Base-by-base conservation (phyloP, 1,140 invertebrate species). In the Galleria mellonella region DNA sequence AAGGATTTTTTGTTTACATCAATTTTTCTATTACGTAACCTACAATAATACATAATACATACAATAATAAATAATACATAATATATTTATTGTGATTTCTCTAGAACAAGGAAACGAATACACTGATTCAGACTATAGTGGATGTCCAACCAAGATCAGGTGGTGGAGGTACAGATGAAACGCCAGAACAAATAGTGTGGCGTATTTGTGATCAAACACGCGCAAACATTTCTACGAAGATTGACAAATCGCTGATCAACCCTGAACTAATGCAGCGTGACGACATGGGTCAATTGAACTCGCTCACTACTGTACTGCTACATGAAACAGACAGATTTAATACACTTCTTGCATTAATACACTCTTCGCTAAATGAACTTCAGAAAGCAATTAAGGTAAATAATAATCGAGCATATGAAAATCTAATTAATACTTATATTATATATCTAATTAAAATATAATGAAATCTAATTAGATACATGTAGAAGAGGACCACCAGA, bases 241-340 rank as follows among this genome's bases (percentile, higher is more conserved):
- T 83, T 0, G 73, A 81, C 43, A 61, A 51, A 11, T 41, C 43
- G 4, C 52, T 47, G 7, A 61, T 76, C 1, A 44, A 89, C 88
- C 46, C 74, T 2, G 51, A 79, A 36, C 32, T 68, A 48, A 62
- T 76, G 85, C 44, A 63, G 51, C 61, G 75, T 31, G 43, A 88
- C 67, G 69, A 84, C 54, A 51, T 75, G 78, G 48, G 84, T 32
- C 89, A 94, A 52, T 66, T 94, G 36, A 91, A 92, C 32, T 95
- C 95, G 0, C 71, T 96, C 9, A 94, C 94, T 0, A 96, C 94
- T 1, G 94, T 97, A 6, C 83, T 97, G 23, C 72, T 92, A 13
- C 95, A 97, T 78, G 95, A 97, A 86, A 90, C 94, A 0, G 94
- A 96, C 55, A 86, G 94, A 47, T 97, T 94, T 64, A 96, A 97